Evolutionary conservation across 1,140 invertebrate species (phyloP), one percentile per base, ranked within the genome.

Genomic region (Tetranychus urticae): DNA sequence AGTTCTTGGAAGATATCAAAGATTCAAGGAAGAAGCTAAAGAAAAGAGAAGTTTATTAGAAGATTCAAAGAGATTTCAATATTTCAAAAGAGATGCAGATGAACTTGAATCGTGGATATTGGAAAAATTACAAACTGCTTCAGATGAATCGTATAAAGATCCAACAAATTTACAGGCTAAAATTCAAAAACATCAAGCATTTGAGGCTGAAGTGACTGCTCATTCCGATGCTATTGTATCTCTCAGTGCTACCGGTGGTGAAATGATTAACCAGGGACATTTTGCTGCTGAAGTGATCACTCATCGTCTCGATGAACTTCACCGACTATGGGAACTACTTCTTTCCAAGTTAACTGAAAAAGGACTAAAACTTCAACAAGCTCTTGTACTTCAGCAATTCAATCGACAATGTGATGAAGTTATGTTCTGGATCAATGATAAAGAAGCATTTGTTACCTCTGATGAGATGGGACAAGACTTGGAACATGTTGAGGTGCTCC

Each of bases 131-230:
- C 93, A 98, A 73, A 92, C 92, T 13, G 93, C 93, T 65, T 91
- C 86, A 31, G 94, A 99, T 75, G 94, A 99, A 72, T 94, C 86
- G 71, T 98, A 92, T 77, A 93, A 92, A 78, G 91, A 97, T 79
- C 89, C 91, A 6, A 97, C 91, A 34, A 98, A 98, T 74, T 78
- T 98, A 39, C 70, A 86, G 79, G 92, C 93, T 3, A 98, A 98
- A 75, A 98, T 98, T 69, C 93, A 98, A 70, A 98, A 99, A 74
- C 96, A 99, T 76, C 91, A 98, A 76, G 94, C 94, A 1, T 98
- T 99, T 74, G 94, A 98, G 74, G 92, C 93, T 0, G 96, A 99
- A 78, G 93, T 99, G 3, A 83, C 89, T 6, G 94, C 94, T 13
- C 94, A 99, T 73, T 90, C 88, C 65, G 97, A 98, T 76, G 92